These are phyloP conservation scores for Odontocerum albicorne DNA, from an alignment of 2,888 invertebrate species.

Conservation along the genomic window DNA sequence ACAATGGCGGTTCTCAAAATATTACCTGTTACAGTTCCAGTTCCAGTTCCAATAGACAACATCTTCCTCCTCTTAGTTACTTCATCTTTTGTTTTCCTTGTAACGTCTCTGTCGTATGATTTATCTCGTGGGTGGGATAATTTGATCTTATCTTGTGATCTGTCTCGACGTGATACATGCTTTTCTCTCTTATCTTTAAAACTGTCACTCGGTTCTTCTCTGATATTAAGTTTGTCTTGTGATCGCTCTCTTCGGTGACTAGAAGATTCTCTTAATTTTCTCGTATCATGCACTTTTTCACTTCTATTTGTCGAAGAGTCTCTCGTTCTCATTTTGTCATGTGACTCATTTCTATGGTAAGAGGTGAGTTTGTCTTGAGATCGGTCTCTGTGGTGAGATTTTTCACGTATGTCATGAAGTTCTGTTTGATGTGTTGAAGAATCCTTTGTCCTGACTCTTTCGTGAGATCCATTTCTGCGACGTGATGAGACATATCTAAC, in stretches of 20 bases:
- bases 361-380: conserved; percentile 5
- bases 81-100: not conserved
- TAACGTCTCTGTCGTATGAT: no score
- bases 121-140: no score
- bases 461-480: not conserved
- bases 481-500: no score
- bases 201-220: not conserved
- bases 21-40: conserved; percentile 3
- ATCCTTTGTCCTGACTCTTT: conserved; percentile 2
- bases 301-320: conserved; percentile 7
- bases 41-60: no score
- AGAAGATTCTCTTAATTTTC: conserved; percentile 10
- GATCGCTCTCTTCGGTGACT: conserved; percentile 26
- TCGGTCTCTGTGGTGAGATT: conserved; percentile 1
- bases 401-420: not conserved
- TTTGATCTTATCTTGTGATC: no score
- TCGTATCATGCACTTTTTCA: conserved; percentile 8
- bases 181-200: no score
- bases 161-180: no score
- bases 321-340: conserved; percentile 2
- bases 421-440: not conserved
- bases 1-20: no score
- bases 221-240: conserved; percentile 8
- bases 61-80: not conserved
- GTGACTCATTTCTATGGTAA: conserved; percentile 4